phyloP scores from a whole-genome alignment of 2,113 vertebrate genomes.

The Gymnogyps californianus region DNA sequence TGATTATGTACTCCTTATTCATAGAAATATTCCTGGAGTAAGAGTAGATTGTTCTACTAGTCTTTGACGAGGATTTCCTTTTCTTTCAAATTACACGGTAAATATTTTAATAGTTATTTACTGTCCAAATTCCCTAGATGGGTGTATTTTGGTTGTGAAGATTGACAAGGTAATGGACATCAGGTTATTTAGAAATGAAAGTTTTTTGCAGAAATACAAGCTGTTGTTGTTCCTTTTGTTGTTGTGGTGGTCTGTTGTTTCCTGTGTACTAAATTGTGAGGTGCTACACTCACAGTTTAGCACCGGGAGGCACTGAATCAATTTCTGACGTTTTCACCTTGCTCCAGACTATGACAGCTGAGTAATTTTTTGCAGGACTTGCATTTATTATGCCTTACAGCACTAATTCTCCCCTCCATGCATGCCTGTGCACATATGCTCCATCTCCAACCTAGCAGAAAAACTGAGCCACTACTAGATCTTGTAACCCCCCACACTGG shows the following conservation, averaged over 20 bases:
- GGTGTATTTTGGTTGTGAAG: neutral
- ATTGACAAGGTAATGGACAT: neutral
- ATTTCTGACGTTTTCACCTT: neutral
- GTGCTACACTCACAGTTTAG: neutral
- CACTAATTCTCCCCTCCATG: accelerated
- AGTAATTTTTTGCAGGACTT: neutral
- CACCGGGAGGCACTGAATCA: neutral
- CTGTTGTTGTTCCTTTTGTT: neutral
- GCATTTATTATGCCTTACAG: neutral
- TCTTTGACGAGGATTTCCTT: neutral
- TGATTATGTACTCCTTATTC: neutral
- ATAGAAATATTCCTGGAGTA: neutral
- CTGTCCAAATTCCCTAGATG: neutral
- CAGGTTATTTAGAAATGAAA: neutral
- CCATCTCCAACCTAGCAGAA: neutral
- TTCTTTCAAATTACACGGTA: neutral
- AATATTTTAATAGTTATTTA: neutral
- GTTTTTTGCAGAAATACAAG: neutral
- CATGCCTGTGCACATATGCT: neutral
- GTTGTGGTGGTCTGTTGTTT: neutral
- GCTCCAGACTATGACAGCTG: neutral
- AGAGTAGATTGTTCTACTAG: neutral
- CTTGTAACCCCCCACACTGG: neutral
- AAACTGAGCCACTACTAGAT: neutral
- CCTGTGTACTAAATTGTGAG: neutral